These are phyloP conservation scores for Rhinolophus sinicus DNA, from an alignment of 2,113 vertebrate species.

Conservation along the genomic window DNA sequence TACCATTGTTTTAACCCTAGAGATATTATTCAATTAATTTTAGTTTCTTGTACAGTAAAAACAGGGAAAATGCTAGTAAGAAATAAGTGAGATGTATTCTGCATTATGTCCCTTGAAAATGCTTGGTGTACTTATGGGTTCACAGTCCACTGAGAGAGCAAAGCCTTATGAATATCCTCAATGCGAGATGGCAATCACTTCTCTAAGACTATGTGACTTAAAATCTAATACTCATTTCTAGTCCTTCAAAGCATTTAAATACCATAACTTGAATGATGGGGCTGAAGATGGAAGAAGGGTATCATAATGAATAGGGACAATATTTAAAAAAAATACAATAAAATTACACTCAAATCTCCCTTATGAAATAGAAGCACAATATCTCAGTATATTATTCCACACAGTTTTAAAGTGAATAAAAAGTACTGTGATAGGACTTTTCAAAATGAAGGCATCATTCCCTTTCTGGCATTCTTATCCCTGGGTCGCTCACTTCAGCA, in stretches of 20 bases:
- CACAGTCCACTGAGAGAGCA: not conserved
- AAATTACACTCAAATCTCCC: not conserved
- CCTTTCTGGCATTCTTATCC: not conserved
- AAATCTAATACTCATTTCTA: not conserved
- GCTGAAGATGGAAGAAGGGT: not conserved
- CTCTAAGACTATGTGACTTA: not conserved
- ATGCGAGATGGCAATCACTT: not conserved
- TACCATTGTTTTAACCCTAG: not conserved
- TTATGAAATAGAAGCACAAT: not conserved
- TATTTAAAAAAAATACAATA: not conserved
- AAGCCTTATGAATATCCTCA: not conserved
- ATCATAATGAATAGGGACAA: not conserved
- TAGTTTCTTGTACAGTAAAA: not conserved
- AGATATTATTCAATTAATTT: not conserved
- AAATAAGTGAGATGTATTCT: not conserved
- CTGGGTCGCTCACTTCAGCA: not conserved
- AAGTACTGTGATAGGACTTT: not conserved
- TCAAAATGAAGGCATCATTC: not conserved
- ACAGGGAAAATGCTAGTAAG: not conserved
- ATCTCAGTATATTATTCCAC: not conserved
- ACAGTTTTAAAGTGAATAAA: not conserved
- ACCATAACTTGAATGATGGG: not conserved
- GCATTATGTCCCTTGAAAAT: not conserved
- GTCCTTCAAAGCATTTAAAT: not conserved
- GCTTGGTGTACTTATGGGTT: not conserved